Evolutionary conservation across 1,140 invertebrate genomes (phyloP).

Genomic region (Phenacoccus solenopsis): DNA sequence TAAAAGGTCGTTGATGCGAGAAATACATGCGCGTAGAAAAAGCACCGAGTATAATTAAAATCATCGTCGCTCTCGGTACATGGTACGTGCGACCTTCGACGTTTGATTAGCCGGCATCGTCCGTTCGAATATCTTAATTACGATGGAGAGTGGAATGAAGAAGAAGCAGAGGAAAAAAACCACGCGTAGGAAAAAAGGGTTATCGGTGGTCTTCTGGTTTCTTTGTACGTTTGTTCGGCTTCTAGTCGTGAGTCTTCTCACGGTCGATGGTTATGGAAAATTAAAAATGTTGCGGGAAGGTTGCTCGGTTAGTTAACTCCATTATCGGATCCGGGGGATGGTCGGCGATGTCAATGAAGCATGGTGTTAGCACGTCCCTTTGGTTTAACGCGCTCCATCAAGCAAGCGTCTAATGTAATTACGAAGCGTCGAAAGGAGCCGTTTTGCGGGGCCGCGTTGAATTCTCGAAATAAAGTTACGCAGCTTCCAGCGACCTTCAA

Average conservation of each 20-base stretch:
- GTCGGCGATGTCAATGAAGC: background rate
- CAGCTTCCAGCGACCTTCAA: no score
- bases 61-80: no score
- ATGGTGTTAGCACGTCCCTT: conserved; percentile 11
- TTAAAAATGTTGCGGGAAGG: conserved; percentile 11
- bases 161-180: no score
- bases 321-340: background rate
- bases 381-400: conserved; percentile 14
- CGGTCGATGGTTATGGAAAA: conserved; percentile 14
- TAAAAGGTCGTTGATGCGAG: no score
- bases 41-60: no score
- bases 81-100: no score
- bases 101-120: background rate
- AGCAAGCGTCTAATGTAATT: background rate
- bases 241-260: background rate
- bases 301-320: conserved; percentile 15
- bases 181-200: no score
- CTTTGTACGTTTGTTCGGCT: no score
- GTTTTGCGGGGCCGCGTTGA: no score
- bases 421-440: background rate
- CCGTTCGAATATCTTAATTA: background rate
- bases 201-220: background rate
- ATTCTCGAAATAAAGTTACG: no score
- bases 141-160: background rate
- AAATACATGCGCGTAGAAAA: no score